Percentiles rank a stretch among this genome's conserved stretches.
These are phyloP conservation scores for Acanthosepion lycidas DNA, from an alignment of 2,888 invertebrate genomes.

Conservation along the genomic window DNA sequence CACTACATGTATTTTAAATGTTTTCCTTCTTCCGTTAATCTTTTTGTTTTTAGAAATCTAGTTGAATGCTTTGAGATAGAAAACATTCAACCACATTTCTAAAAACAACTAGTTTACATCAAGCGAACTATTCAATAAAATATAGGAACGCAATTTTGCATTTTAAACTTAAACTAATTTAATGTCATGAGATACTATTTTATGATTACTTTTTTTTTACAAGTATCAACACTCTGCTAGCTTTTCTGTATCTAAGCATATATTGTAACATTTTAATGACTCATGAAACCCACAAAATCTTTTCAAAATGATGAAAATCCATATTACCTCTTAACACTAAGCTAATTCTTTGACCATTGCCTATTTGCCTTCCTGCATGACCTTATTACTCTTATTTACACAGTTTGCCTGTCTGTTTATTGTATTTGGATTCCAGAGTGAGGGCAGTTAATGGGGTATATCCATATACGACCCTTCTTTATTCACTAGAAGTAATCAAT, in stretches of 20 bases:
- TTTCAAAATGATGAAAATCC: neutral
- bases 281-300: neutral
- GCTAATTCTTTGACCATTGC: neutral
- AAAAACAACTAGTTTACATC: too few species aligned
- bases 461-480: neutral
- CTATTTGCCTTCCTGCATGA: neutral
- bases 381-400: slow-evolving; percentile 1
- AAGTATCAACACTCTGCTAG: neutral
- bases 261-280: neutral
- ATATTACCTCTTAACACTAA: neutral
- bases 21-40: too few species aligned
- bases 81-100: too few species aligned
- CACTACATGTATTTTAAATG: too few species aligned
- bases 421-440: neutral
- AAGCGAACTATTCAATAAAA: too few species aligned
- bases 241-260: neutral
- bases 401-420: neutral
- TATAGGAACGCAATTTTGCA: too few species aligned
- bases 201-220: too few species aligned
- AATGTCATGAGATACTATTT: too few species aligned
- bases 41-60: too few species aligned
- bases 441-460: neutral
- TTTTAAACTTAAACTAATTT: too few species aligned
- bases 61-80: too few species aligned
- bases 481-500: neutral